Percentiles rank a stretch among this genome's conserved stretches.
These are phyloP conservation scores for Ara ararauna DNA, from an alignment of 2,797 vertebrate genomes.

Conservation along the genomic window DNA sequence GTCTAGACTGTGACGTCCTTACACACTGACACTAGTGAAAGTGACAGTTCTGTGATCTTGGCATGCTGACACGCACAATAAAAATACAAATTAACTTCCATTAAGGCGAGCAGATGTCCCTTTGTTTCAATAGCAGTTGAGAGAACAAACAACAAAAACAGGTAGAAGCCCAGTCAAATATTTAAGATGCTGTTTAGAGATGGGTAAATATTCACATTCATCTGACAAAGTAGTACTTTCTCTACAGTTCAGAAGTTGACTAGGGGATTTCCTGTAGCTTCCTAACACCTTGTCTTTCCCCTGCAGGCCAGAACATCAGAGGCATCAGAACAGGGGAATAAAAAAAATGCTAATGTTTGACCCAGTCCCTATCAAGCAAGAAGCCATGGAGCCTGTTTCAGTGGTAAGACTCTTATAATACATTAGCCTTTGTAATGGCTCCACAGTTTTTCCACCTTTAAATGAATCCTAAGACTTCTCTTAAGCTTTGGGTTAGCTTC, in stretches of 20 bases:
- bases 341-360: constrained; percentile 98
- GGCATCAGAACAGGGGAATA: constrained; percentile 57
- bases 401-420: constrained; percentile 81
- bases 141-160: neutral
- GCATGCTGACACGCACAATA: neutral
- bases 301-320: constrained; percentile 39
- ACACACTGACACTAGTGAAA: neutral
- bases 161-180: neutral
- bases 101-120: neutral
- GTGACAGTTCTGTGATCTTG: neutral
- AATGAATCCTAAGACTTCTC: neutral
- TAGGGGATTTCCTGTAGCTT: neutral
- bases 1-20: neutral
- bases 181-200: neutral
- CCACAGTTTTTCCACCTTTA: neutral
- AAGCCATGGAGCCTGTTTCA: constrained; percentile 88
- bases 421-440: neutral
- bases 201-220: neutral
- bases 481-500: neutral
- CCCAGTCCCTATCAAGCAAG: constrained; percentile 91
- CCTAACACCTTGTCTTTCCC: neutral
- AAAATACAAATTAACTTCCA: neutral
- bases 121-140: neutral
- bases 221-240: neutral
- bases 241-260: neutral